These are phyloP conservation scores for Catostylus mosaicus DNA, from an alignment of 30 jellyfish, hydroid and myxozoan genomes.

Conservation along the genomic window DNA sequence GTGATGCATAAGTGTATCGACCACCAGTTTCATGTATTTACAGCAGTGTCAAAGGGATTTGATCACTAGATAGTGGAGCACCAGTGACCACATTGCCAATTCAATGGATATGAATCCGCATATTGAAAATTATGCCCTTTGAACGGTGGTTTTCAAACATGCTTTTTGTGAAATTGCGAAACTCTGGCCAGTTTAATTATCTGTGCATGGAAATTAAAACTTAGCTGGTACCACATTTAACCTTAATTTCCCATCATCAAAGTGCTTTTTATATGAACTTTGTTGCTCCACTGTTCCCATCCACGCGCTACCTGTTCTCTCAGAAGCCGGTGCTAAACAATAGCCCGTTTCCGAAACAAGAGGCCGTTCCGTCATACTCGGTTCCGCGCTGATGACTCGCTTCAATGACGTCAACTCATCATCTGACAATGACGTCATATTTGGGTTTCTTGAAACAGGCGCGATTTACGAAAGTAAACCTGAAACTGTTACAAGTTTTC, in stretches of 20 bases:
- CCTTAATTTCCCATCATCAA: background rate
- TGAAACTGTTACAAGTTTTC: background rate
- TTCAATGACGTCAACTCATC: background rate
- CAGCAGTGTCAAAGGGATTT: conserved; percentile 63
- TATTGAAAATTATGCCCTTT: conserved; percentile 36
- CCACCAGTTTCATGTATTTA: conserved; percentile 68
- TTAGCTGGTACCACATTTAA: conserved; percentile 36
- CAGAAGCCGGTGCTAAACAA: too few species aligned
- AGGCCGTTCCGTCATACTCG: background rate
- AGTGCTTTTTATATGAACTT: background rate
- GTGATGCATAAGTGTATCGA: conserved; percentile 28
- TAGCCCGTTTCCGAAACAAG: background rate
- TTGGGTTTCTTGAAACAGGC: background rate
- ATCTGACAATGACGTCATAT: background rate
- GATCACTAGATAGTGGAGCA: conserved; percentile 72
- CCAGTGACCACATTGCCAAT: conserved; percentile 69
- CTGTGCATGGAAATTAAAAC: background rate
- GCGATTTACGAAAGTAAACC: background rate
- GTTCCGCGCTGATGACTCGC: background rate
- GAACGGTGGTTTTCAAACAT: conserved; percentile 57
- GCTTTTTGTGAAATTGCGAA: conserved; percentile 29
- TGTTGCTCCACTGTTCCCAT: background rate
- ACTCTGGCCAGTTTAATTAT: conserved; percentile 10
- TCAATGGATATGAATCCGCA: conserved; percentile 62
- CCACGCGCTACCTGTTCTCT: background rate